phyloP scores from a whole-genome alignment of 2,797 vertebrate genomes.

The Stomatorhinus walkeri region DNA sequence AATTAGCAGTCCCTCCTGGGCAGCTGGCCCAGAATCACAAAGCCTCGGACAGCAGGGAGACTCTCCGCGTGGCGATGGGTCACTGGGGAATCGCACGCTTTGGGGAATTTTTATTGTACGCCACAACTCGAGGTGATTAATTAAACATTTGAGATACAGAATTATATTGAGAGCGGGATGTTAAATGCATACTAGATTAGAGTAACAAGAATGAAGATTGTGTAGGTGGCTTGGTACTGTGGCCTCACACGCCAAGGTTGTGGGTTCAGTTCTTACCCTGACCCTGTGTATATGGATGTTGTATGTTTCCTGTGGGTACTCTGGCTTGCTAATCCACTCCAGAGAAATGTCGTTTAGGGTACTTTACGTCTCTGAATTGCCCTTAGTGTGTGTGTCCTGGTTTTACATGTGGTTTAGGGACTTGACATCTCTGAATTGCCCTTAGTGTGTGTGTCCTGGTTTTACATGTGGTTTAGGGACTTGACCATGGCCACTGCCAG shows the following conservation, averaged over 20 bases:
- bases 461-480: background rate
- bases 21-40: conserved; percentile 30
- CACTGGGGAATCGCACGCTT: conserved; percentile 61
- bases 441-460: background rate
- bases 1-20: conserved; percentile 35
- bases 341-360: background rate
- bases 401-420: background rate
- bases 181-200: background rate
- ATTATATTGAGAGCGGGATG: background rate
- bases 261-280: background rate
- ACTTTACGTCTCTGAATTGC: background rate
- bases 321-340: background rate
- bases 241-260: background rate
- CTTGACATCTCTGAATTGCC: background rate
- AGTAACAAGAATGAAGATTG: background rate
- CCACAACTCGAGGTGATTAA: conserved; percentile 3
- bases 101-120: conserved; percentile 61
- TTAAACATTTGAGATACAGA: background rate
- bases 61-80: conserved; percentile 48
- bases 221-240: conserved; percentile 37
- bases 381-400: background rate
- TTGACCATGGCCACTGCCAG: background rate
- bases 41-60: conserved; percentile 43
- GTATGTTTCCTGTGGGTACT: background rate
- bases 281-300: background rate